Evolutionary conservation across 2,797 vertebrate genomes (phyloP).

Genomic region (Nyctibius grandis): DNA sequence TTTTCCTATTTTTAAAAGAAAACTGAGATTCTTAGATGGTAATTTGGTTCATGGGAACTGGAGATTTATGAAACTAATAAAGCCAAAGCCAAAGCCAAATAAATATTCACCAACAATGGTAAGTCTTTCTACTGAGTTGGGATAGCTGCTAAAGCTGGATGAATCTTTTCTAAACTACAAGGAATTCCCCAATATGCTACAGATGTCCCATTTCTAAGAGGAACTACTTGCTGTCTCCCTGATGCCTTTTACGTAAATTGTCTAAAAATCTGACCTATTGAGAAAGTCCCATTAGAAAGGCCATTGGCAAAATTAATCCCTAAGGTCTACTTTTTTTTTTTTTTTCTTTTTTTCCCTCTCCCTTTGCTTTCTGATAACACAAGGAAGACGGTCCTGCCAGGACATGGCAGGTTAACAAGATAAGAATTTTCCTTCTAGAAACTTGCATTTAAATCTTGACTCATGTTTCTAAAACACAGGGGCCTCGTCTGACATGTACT

Average conservation of each 20-base stretch:
- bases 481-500: neutral
- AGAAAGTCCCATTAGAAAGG: neutral
- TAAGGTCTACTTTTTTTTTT: rapidly evolving
- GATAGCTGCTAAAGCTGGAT: neutral
- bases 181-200: neutral
- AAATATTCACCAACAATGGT: neutral
- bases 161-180: neutral
- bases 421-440: neutral
- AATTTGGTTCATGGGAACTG: neutral
- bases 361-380: neutral
- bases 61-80: neutral
- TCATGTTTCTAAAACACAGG: neutral
- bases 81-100: neutral
- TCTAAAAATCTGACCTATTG: neutral
- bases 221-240: neutral
- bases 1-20: neutral
- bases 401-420: neutral
- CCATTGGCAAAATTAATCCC: neutral
- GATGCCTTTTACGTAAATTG: neutral
- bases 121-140: neutral
- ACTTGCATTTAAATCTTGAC: neutral
- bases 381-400: neutral
- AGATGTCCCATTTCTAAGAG: neutral
- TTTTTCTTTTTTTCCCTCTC: rapidly evolving
- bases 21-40: neutral